Conservation (phyloP, 2,113 vertebrate species). For the Istiophorus platypterus region DNA sequence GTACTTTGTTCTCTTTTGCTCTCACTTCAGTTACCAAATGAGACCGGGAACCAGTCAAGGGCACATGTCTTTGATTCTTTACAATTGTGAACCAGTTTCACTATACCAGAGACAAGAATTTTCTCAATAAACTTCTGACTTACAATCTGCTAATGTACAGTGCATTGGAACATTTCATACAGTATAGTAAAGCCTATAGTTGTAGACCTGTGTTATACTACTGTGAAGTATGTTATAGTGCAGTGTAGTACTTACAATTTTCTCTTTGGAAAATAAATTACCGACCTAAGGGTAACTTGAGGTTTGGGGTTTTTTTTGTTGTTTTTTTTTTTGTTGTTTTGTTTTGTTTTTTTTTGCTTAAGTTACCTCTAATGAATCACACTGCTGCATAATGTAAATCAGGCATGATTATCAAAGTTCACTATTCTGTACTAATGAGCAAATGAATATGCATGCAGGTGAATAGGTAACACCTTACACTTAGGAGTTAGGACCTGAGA, state of each 20-base stretch:
- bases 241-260: conserved; percentile 13
- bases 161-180: not conserved
- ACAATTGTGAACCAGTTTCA: conserved; percentile 9
- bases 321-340: too few relatives aligned
- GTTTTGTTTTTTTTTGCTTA: conserved; percentile 20
- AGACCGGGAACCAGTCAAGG: conserved; percentile 28
- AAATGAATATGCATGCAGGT: conserved; percentile 44
- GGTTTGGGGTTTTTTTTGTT: too few relatives aligned
- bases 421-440: conserved; percentile 36
- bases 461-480: conserved; percentile 9
- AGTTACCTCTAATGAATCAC: conserved; percentile 46
- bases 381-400: conserved; percentile 35
- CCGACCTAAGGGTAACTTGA: not conserved
- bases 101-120: conserved; percentile 23
- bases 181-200: not conserved
- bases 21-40: conserved; percentile 35
- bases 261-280: conserved; percentile 25
- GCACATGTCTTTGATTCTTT: conserved; percentile 29
- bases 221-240: not conserved
- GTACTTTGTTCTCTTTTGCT: conserved; percentile 39
- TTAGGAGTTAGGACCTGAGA: conserved; percentile 15
- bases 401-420: conserved; percentile 30
- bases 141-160: not conserved
- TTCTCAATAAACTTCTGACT: conserved; percentile 1
- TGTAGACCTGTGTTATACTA: not conserved